Base-by-base conservation (phyloP, 2,797 vertebrate species). In the Microchirus variegatus region DNA sequence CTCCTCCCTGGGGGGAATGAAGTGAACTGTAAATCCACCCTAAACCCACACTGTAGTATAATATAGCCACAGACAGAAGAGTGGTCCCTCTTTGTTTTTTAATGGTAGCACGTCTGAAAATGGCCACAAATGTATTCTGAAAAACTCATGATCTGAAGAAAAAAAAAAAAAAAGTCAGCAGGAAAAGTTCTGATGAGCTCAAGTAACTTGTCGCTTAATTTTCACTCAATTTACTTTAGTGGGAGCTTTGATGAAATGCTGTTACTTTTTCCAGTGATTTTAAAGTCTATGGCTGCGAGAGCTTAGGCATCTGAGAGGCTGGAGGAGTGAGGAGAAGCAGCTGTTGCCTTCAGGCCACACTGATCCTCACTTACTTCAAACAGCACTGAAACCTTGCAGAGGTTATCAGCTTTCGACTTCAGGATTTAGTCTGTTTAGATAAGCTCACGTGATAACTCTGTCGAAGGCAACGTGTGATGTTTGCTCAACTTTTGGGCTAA, bases 291-390 rank as follows among this genome's bases (percentile, higher is more conserved):
- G 36, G 41, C 46, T 44, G 16, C 60, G 37, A 38, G 44, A 31
- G 45, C 54, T 58, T 40, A 10, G 19, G 37, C 55, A 45, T n/a
- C 19, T 67, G 71, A 44, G 71, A 44, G 9, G 31, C 50, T 44
- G 59, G 60, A 55, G 48, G 64, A 75, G 51, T 55, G 76, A 70
- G 51, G 37, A 42, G 60, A 69, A 59, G 50, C 90, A 90, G 88
- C 89, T 90, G 88, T 63, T 80, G 73, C 61, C 74, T 84, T 47
- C 17, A 22, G 50, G 44, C 48, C 52, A 19, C 79, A 41, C 13
- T n/a, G 26, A 61, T 65, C 59, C 53, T 67, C 69, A 79, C 70
- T 73, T 81, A 79, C 70, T 73, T 81, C 75, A 80, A 74, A 74
- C 76, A 15, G 49, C 47, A 0, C 49, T 26, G 26, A 78, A 60